These are phyloP conservation scores for Drosophila atripex DNA, from an alignment of 2,888 invertebrate genomes.

Conservation along the genomic window DNA sequence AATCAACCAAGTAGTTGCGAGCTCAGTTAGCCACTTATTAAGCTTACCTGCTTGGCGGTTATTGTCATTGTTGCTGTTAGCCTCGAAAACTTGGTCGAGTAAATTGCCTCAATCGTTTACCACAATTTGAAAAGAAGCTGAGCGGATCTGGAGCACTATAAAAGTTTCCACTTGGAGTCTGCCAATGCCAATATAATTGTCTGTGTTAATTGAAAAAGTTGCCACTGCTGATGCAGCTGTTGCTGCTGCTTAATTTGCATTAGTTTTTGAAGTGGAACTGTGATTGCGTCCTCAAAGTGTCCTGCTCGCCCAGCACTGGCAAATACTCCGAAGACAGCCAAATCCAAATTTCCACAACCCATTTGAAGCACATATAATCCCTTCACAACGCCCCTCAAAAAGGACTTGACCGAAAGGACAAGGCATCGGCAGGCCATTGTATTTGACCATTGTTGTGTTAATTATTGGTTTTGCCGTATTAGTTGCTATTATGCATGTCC, in stretches of 20 bases:
- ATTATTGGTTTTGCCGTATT: slow-evolving; percentile 65
- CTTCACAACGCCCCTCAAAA: slow-evolving; percentile 50
- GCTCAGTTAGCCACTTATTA: slow-evolving; percentile 57
- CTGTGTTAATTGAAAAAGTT: slow-evolving; percentile 72
- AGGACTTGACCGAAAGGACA: slow-evolving; percentile 8
- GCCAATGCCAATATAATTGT: slow-evolving; percentile 63
- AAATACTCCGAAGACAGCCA: slow-evolving; percentile 16
- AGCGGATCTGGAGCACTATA: slow-evolving; percentile 39
- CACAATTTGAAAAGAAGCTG: slow-evolving; percentile 38
- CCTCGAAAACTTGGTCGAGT: slow-evolving; percentile 22
- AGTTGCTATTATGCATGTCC: slow-evolving; percentile 45
- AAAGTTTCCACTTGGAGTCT: slow-evolving; percentile 56
- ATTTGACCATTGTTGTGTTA: slow-evolving; percentile 66
- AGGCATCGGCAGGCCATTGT: slow-evolving; percentile 40
- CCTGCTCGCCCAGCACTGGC: slow-evolving; percentile 12
- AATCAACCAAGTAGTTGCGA: slow-evolving; percentile 21
- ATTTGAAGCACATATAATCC: slow-evolving; percentile 57
- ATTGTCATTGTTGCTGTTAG: slow-evolving; percentile 19
- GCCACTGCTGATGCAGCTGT: slow-evolving; percentile 43
- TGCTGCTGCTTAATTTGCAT: slow-evolving; percentile 40
- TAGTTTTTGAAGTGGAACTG: slow-evolving; percentile 40
- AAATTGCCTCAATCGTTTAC: slow-evolving; percentile 44
- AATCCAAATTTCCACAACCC: slow-evolving; percentile 30
- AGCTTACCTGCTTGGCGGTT: slow-evolving; percentile 30
- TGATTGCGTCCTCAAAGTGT: slow-evolving; percentile 33